Evolutionary conservation across 2,888 invertebrate genomes (phyloP).

Genomic region (Cataglyphis altisquamis): DNA sequence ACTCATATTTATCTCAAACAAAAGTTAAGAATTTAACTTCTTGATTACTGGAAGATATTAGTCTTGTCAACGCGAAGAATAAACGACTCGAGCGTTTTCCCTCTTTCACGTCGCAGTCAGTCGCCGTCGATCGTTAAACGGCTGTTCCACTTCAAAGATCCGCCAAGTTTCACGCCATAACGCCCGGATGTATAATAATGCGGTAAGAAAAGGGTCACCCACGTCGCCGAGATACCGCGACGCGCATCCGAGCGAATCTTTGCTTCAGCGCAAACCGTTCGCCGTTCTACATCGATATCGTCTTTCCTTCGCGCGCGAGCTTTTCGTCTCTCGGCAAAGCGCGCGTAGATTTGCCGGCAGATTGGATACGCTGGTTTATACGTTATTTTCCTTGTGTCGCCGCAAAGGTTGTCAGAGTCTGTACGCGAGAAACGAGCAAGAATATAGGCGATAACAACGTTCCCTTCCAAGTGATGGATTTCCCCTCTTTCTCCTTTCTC

Average conservation of each 20-base stretch:
- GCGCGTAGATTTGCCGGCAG: conserved; percentile 73
- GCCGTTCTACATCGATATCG: conserved; percentile 21
- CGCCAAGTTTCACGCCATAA: conserved; percentile 30
- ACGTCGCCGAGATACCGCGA: not conserved
- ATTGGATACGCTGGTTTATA: conserved; percentile 76
- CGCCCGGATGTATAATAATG: conserved; percentile 30
- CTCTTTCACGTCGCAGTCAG: not conserved
- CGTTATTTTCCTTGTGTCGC: conserved; percentile 67
- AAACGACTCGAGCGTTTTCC: not conserved
- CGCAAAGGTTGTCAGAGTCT: conserved; percentile 6
- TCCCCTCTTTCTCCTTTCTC: not conserved
- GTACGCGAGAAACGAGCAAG: conserved; percentile 26
- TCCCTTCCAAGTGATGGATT: conserved; percentile 57
- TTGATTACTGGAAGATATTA: not conserved
- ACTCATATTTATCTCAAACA: not conserved
- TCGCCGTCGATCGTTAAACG: conserved; percentile 1
- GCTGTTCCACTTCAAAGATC: not conserved
- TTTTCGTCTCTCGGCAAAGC: conserved; percentile 47
- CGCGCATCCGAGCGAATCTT: conserved; percentile 26
- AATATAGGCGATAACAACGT: conserved; percentile 63
- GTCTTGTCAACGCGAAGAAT: not conserved
- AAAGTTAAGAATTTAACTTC: not conserved
- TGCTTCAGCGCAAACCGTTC: not conserved
- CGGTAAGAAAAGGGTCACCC: conserved; percentile 53
- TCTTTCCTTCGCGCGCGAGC: conserved; percentile 11